Percentiles rank a stretch among this genome's conserved stretches.
phyloP scores from a whole-genome alignment of 2,888 invertebrate genomes.

The Cremastinae sp. region DNA sequence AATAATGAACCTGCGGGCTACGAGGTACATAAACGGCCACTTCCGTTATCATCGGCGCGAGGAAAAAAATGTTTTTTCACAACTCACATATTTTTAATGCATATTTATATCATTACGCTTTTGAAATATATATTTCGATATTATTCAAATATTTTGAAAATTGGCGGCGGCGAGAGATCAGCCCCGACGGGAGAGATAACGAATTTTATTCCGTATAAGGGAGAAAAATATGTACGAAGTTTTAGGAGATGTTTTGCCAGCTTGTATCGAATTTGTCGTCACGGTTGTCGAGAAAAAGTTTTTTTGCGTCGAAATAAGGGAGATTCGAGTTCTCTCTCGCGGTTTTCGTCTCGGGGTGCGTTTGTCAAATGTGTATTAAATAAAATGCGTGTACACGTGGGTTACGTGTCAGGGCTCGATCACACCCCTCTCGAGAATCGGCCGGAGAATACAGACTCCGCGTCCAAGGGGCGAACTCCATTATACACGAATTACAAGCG shows the following conservation, averaged over 20 bases:
- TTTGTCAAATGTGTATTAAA: constrained; percentile 47
- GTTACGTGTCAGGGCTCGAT: constrained; percentile 35
- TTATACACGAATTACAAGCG: constrained; percentile 74
- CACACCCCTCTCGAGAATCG: constrained; percentile 8
- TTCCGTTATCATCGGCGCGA: constrained; percentile 24
- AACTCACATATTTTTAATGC: constrained; percentile 25
- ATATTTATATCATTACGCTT: constrained; percentile 16
- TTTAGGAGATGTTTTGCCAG: constrained; percentile 65
- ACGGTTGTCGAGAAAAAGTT: constrained; percentile 66
- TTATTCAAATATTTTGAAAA: constrained; percentile 19
- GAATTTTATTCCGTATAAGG: no score
- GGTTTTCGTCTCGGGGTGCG: constrained; percentile 1
- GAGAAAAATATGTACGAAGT: not conserved
- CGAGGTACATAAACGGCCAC: constrained; percentile 35
- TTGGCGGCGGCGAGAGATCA: no score
- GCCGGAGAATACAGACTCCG: constrained; percentile 58
- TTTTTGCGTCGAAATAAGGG: constrained; percentile 36
- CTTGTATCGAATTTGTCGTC: constrained; percentile 72
- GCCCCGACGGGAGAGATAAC: no score
- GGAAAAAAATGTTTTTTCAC: constrained; percentile 12
- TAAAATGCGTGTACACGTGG: constrained; percentile 59
- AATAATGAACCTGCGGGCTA: constrained; percentile 44
- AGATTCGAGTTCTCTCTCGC: constrained; percentile 40
- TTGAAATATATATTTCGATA: constrained; percentile 1
- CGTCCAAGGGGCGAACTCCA: constrained; percentile 68